These are phyloP conservation scores for Antheraea yamamai DNA, from an alignment of 2,888 invertebrate species.

Conservation along the genomic window DNA sequence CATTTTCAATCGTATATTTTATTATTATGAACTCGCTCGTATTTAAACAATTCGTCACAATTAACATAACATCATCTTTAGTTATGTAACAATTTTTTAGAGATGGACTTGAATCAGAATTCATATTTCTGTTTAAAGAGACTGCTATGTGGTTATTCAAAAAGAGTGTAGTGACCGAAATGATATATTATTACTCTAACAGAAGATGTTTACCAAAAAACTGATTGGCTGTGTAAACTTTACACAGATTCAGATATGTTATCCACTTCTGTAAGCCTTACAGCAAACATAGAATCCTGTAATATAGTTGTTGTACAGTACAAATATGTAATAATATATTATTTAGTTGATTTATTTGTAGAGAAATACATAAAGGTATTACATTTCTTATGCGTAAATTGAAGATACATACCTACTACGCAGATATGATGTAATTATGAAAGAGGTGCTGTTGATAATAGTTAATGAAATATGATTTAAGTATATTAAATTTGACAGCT, in stretches of 20 bases:
- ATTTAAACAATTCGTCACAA: slow-evolving; percentile 46
- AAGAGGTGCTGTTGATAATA: not conserved
- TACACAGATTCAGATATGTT: slow-evolving; percentile 14
- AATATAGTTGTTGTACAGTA: slow-evolving; percentile 5
- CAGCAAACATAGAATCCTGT: slow-evolving; percentile 18
- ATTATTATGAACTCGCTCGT: slow-evolving; percentile 39
- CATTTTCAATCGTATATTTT: slow-evolving; percentile 49
- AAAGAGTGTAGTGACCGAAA: not conserved
- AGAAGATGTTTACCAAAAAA: not conserved
- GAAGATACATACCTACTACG: not conserved
- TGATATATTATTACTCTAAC: not conserved
- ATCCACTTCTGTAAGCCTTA: slow-evolving; percentile 17
- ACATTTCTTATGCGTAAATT: not conserved
- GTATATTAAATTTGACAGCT: not conserved
- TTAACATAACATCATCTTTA: slow-evolving; percentile 50
- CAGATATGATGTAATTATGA: not conserved
- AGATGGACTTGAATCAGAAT: not conserved
- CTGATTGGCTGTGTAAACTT: slow-evolving; percentile 13
- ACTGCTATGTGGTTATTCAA: not conserved
- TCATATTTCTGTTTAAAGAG: not conserved
- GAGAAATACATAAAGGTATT: not conserved
- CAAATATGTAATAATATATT: not conserved
- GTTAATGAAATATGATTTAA: not conserved
- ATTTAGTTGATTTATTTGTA: not conserved
- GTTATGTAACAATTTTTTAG: slow-evolving; percentile 37